Evolutionary conservation across 2,888 invertebrate species (phyloP), one percentile per base, ranked within the genome.

Genomic region (Latrodectus elegans): DNA sequence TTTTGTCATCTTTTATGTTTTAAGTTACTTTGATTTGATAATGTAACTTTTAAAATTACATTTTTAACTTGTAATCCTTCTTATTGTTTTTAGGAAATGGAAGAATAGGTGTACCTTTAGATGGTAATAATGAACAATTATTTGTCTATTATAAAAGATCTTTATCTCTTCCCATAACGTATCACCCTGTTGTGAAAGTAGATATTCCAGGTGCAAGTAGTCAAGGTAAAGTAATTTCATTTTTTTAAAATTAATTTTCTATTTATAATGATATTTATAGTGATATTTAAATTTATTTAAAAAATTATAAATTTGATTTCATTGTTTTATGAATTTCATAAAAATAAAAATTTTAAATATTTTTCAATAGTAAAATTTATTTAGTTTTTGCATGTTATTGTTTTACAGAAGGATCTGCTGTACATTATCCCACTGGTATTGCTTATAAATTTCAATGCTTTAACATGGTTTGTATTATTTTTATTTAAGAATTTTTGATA

Each of bases 361-460:
- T 6, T 38, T 4, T 3, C 38, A 6, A 38, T 38, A 38, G 4
- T 38, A 22, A 22, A 1, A 15, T 64, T 64, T 15, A 64, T n/a
- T n/a, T 64, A 64, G 70, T 1, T 12, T 70, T 17, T 70, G 26
- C 8, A n/a, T 4, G 6, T 14, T 15, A 60, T 74, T 72, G 14
- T 17, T 72, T 72, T 67, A 60, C 67, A 90, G 90, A 90, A 22
- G 95, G 95, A n/a, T 94, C 94, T 4, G 94, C 95, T 17, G 94
- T 95, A 1, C 95, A 95, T 79, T 93, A 92, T 90, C 90, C 91
- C 79, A 94, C 94, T 78, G 95, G 95, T 55, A 94, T 95, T 90
- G 94, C 95, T 90, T 95, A 95, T 91, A 94, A 94, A 91, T 95
- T 94, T 92, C 95, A 95, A 91, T 96, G 96, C 91, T 94, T 94